phyloP scores from a whole-genome alignment of 2,797 vertebrate genomes.

The Parambassis ranga region DNA sequence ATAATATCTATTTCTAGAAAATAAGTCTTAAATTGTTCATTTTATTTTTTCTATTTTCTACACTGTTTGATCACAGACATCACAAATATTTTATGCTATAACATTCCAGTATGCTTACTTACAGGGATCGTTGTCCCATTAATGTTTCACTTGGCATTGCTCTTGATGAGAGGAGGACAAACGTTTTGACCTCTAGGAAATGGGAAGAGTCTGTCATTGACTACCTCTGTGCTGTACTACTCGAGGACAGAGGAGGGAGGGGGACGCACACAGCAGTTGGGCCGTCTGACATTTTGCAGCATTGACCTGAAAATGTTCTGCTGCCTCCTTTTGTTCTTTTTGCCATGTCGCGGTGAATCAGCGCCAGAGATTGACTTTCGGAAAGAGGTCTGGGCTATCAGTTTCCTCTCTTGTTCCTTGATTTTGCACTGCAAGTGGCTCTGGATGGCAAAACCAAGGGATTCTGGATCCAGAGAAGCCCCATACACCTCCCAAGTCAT shows the following conservation, averaged over 20 bases:
- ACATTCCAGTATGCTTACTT: constrained; percentile 66
- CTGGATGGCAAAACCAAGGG: constrained; percentile 95
- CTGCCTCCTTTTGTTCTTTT: constrained; percentile 91
- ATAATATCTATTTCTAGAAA: constrained; percentile 77
- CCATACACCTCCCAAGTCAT: constrained; percentile 99
- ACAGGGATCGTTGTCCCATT: constrained; percentile 47
- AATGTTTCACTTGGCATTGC: constrained; percentile 59
- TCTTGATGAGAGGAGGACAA: constrained; percentile 51
- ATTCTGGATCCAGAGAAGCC: constrained; percentile 93
- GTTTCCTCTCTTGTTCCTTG: constrained; percentile 92
- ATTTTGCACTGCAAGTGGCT: constrained; percentile 98
- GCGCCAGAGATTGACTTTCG: constrained; percentile 87
- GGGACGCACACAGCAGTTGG: constrained; percentile 91
- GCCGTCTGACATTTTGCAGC: constrained; percentile 93
- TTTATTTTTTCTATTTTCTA: constrained; percentile 58
- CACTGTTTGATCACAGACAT: constrained; percentile 65
- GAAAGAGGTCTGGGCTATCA: constrained; percentile 79
- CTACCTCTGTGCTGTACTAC: constrained; percentile 56
- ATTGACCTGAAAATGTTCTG: constrained; percentile 91
- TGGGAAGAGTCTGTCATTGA: constrained; percentile 37
- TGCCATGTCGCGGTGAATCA: constrained; percentile 72
- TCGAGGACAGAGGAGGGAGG: constrained; percentile 91
- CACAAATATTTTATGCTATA: constrained; percentile 71
- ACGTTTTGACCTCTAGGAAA: constrained; percentile 51
- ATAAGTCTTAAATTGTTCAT: constrained; percentile 60